A percentile compares a stretch with the other conserved stretches of the same genome.
phyloP scores from a whole-genome alignment of 2,113 vertebrate genomes.

The Serinus canaria region DNA sequence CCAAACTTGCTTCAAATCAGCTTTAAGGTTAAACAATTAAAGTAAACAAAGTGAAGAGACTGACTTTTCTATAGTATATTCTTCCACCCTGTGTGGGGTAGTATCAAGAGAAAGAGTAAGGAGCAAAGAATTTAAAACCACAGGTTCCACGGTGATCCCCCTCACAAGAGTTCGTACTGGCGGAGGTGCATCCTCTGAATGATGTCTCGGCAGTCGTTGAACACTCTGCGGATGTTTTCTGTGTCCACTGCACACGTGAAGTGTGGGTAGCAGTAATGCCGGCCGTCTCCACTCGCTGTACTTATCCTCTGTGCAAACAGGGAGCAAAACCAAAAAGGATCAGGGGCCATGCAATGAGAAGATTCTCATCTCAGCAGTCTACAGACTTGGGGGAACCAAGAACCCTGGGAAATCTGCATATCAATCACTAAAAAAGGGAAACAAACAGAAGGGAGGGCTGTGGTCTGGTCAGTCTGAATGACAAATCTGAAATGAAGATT shows the following conservation, averaged over 20 bases:
- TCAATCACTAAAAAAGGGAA: rapidly evolving
- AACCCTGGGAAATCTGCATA: neutral
- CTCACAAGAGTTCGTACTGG: slow-evolving; percentile 99
- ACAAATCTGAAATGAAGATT: neutral
- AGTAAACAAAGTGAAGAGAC: slow-evolving; percentile 79
- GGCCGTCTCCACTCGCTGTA: slow-evolving; percentile 91
- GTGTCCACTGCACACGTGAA: slow-evolving; percentile 98
- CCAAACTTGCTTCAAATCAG: slow-evolving; percentile 55
- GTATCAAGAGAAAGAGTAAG: slow-evolving; percentile 68
- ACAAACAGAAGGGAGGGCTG: neutral
- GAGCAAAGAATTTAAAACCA: slow-evolving; percentile 75
- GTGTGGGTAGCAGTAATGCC: slow-evolving; percentile 98
- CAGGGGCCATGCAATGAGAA: rapidly evolving
- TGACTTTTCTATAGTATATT: slow-evolving; percentile 85
- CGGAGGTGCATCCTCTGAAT: slow-evolving; percentile 99
- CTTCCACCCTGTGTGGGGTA: slow-evolving; percentile 74
- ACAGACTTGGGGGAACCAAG: rapidly evolving
- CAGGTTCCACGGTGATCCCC: slow-evolving; percentile 74
- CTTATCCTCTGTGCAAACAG: slow-evolving; percentile 88
- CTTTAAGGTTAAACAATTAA: slow-evolving; percentile 67
- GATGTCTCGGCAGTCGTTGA: slow-evolving; percentile 98
- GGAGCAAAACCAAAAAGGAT: neutral
- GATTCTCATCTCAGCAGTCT: rapidly evolving
- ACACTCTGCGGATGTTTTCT: slow-evolving; percentile 96
- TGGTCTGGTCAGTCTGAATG: neutral